Evolutionary conservation across 2,797 vertebrate genomes (phyloP).

Genomic region (Bradypodion ventrale): DNA sequence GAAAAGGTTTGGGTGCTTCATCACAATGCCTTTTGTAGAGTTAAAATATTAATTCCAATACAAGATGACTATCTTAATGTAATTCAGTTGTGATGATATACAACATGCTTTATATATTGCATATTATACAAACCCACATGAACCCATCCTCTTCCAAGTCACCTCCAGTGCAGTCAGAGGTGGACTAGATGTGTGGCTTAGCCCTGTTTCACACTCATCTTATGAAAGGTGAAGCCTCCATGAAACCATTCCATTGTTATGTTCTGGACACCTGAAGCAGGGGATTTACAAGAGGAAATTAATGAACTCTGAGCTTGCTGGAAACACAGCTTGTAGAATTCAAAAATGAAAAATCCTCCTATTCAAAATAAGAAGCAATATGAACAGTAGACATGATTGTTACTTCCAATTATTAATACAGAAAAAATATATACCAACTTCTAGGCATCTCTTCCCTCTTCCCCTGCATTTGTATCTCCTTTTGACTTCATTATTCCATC

Average conservation of each 20-base stretch:
- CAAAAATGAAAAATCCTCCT: not conserved
- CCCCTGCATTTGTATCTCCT: conserved; percentile 27
- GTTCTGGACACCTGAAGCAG: not conserved
- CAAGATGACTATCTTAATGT: too few relatives aligned
- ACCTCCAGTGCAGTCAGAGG: not conserved
- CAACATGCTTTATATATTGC: too few relatives aligned
- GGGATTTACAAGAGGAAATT: not conserved
- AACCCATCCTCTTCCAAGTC: not conserved
- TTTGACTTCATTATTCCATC: conserved; percentile 37
- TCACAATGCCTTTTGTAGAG: too few relatives aligned
- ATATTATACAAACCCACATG: too few relatives aligned
- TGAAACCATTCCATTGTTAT: not conserved
- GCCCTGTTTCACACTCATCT: not conserved
- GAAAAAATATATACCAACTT: not conserved
- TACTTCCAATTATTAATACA: not conserved
- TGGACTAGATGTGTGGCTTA: not conserved
- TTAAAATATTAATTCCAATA: too few relatives aligned
- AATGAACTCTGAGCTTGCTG: not conserved
- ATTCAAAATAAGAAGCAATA: not conserved
- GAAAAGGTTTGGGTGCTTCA: too few relatives aligned
- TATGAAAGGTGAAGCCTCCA: not conserved
- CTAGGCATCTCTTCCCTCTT: not conserved
- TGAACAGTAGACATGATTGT: conserved; percentile 5
- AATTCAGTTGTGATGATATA: too few relatives aligned
- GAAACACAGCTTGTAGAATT: not conserved